Base-by-base conservation (phyloP, 2,888 invertebrate genomes). In the Hyposoter didymator region DNA sequence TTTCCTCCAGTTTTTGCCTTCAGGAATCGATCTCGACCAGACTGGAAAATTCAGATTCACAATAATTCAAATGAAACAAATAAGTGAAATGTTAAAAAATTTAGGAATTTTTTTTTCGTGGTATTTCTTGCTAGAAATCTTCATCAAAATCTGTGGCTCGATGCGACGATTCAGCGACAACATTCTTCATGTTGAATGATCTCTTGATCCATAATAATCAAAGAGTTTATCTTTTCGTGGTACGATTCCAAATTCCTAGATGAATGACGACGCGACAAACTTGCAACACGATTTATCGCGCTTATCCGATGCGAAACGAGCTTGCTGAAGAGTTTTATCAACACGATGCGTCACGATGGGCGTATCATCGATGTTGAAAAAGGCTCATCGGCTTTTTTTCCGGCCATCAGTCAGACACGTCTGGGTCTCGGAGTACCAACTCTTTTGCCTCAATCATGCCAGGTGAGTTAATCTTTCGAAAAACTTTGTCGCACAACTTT, bases 351-450 rank as follows among this genome's bases (percentile, higher is more conserved):
- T 83, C 83, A 83, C 43, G 47, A 83, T 80, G 80, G 80, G 80
- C 84, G 80, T 80, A 75, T 70, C 74, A 47, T 69, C 22, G 62
- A 72, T 59, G 72, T 80, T 76, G n/a, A 59, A 76, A 73, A 80
- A 10, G 59, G 32, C 59, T 76, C 76, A 78, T 66, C 45, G n/a
- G 66, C 59, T 73, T 72, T 62, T 22, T 32, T 55, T 32, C 66
- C n/a, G n/a, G n/a, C n/a, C 49, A 75, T 73, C 84, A 81, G 76
- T 84, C 81, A 47, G 32, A 73, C 19, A 84, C 67, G 67, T 73
- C 66, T 47, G 62, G 43, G 55, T 47, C 73, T 55, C 55, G 12
- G 17, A 49, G 59, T 49, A 52, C 67, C n/a, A 59, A 49, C 17
- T 67, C 52, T 39, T 10, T 39, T 22, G 12, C 47, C 43, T 64